Evolutionary conservation across 2,888 invertebrate genomes (phyloP), one percentile per base, ranked within the genome.

Genomic region (Ichneumon xanthorius): DNA sequence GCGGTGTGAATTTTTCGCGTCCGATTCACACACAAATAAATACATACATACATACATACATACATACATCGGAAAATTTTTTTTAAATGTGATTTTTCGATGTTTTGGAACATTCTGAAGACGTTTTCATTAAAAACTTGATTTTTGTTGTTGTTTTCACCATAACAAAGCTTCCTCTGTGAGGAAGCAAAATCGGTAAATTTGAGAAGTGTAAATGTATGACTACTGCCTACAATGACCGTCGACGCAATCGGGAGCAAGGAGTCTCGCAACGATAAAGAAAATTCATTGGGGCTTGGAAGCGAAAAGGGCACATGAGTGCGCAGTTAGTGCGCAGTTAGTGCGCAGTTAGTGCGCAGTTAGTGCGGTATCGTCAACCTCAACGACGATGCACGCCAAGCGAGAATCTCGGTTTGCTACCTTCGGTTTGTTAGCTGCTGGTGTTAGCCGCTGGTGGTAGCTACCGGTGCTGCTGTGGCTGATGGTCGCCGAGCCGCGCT

Each of bases 401-500:
- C 40, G 70, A 19, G 45, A 9, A 30, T 30, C 82, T 68, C 61
- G 50, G 73, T 85, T 85, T 76, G 82, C 71, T 70, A 6, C 33
- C n/a, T n/a, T n/a, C n/a, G n/a, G n/a, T n/a, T n/a, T n/a, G 33
- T 22, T 22, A 22, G 22, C 22, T 22, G 22, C 22, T 22, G 22
- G 26, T 33, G 33, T 5, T 33, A 82, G 78, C 68, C 73, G 73
- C 61, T 37, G 67, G 40, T 19, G 37, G 6, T 67, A 53, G 79
- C 70, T 26, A 67, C 33, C 37, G 37, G 73, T 70, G 75, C 71
- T 80, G 72, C 65, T 58, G 79, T 58, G 81, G 75, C 82, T 82
- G 78, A 75, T 78, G 61, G 55, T 71, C 82, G 85, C 80, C 76
- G 80, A 82, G 78, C 79, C 72, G 65, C 67, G 70, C 61, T 71